Percentiles rank a stretch among this genome's conserved stretches.
Evolutionary conservation across 2,113 vertebrate species (phyloP).

Genomic region (Antennarius striatus): DNA sequence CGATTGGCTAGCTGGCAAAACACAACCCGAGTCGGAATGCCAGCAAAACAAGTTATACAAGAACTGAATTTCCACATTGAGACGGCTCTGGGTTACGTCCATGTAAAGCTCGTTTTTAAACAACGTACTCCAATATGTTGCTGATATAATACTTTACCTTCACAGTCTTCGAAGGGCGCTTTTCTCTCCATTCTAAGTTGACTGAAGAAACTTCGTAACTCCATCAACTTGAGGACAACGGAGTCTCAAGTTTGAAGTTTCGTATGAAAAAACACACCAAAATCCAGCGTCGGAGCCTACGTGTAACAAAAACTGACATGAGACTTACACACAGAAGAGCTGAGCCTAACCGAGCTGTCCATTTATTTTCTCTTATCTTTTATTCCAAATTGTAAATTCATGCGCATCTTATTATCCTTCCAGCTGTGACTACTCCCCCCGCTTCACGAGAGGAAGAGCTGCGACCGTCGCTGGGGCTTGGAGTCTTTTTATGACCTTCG

Average conservation of each 20-base stretch:
- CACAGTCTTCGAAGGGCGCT: constrained; percentile 62
- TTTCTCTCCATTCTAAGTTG: constrained; percentile 71
- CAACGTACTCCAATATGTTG: background rate
- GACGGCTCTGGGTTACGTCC: background rate
- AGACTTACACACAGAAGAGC: constrained; percentile 5
- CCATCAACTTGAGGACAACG: constrained; percentile 68
- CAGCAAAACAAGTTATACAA: constrained; percentile 81
- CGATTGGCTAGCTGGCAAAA: constrained; percentile 73
- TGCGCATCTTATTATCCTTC: constrained; percentile 82
- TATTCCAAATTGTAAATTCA: constrained; percentile 76
- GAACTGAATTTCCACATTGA: constrained; percentile 35
- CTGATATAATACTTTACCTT: constrained; percentile 70
- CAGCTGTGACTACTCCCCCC: constrained; percentile 76
- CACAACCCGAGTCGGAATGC: constrained; percentile 59
- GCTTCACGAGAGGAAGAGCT: constrained; percentile 42
- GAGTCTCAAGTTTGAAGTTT: constrained; percentile 44
- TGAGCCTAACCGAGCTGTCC: constrained; percentile 22
- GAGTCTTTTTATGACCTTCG: constrained; percentile 53
- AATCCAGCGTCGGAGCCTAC: constrained; percentile 5
- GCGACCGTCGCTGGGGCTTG: constrained; percentile 57
- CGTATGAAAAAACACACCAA: constrained; percentile 15
- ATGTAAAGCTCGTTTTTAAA: background rate
- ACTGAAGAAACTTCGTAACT: constrained; percentile 71
- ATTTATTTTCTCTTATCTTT: constrained; percentile 70
- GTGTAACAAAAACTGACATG: constrained; percentile 1